Evolutionary conservation across 2,113 vertebrate genomes (phyloP).

Genomic region (Centrocercus urophasianus): DNA sequence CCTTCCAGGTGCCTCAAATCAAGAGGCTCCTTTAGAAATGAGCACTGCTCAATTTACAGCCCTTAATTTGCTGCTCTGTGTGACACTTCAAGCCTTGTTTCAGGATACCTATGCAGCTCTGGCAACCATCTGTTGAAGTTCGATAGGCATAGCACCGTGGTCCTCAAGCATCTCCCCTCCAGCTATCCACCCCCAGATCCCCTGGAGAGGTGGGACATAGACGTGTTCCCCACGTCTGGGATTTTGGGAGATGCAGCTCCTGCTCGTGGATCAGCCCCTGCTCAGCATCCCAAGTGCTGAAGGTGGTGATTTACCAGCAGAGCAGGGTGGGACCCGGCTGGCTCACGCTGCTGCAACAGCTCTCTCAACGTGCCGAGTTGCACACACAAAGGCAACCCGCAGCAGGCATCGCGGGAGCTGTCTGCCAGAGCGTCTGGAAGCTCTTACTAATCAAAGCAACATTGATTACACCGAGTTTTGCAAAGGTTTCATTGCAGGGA

Average conservation of each 20-base stretch:
- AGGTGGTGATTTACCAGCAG: neutral
- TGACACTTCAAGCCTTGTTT: neutral
- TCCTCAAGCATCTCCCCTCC: neutral
- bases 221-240: accelerated
- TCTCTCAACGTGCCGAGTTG: neutral
- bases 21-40: neutral
- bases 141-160: neutral
- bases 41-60: neutral
- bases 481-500: constrained; percentile 57
- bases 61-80: neutral
- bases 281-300: neutral
- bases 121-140: neutral
- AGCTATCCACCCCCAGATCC: neutral
- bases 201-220: neutral
- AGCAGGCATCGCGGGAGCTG: neutral
- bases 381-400: neutral
- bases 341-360: neutral
- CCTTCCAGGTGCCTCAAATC: neutral
- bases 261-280: neutral
- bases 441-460: constrained; percentile 61
- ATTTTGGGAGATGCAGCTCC: neutral
- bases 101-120: neutral
- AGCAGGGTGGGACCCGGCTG: neutral
- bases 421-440: constrained; percentile 42
- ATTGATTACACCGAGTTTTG: constrained; percentile 60